These are phyloP conservation scores for Dromococcyx pavoninus DNA, from an alignment of 2,797 vertebrate genomes.

Conservation along the genomic window DNA sequence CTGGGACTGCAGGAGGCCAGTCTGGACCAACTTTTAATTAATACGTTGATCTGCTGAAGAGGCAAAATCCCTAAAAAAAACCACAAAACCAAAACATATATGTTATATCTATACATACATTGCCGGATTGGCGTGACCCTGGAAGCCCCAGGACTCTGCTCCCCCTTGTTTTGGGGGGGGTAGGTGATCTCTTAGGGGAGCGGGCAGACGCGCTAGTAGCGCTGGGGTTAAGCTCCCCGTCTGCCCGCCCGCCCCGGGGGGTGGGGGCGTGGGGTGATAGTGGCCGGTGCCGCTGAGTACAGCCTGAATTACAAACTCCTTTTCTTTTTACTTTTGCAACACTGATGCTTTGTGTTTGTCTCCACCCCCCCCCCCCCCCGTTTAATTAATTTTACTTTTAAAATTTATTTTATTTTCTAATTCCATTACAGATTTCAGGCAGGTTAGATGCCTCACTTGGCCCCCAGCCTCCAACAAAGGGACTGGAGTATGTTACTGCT, in stretches of 20 bases:
- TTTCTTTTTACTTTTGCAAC: neutral
- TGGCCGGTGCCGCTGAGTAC: neutral
- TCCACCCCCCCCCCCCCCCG: rapidly evolving
- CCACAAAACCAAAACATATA: neutral
- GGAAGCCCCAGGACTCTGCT: neutral
- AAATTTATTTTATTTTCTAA: neutral
- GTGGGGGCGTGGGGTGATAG: too few relatives aligned
- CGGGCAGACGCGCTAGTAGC: neutral
- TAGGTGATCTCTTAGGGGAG: neutral
- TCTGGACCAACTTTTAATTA: slow-evolving; percentile 70
- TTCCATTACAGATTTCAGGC: neutral
- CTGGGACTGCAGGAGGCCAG: slow-evolving; percentile 42
- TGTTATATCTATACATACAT: neutral
- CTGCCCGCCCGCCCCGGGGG: too few relatives aligned
- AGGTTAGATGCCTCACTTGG: neutral
- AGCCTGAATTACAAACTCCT: neutral
- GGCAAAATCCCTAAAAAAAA: slow-evolving; percentile 32
- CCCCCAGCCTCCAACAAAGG: neutral
- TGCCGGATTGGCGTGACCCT: neutral
- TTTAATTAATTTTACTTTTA: neutral
- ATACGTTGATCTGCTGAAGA: slow-evolving; percentile 54
- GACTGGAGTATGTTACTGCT: slow-evolving; percentile 18
- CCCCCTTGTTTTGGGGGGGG: neutral
- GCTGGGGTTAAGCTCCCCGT: neutral
- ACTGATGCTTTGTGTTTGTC: neutral